Conservation (phyloP, 1,140 invertebrate species). For the Drosophila mauritiana region DNA sequence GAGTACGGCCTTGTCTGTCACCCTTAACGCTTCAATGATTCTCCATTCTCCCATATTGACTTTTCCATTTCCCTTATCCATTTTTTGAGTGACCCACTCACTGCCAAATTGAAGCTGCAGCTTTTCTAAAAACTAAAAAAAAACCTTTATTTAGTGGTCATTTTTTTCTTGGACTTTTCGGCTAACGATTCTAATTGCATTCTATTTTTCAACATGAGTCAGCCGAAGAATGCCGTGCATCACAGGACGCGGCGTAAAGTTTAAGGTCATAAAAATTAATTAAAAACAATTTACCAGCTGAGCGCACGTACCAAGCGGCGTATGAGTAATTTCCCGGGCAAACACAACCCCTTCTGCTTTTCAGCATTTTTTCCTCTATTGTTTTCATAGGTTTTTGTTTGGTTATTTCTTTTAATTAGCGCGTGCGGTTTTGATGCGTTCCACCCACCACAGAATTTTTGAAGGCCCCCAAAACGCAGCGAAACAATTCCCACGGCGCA, state of each 20-base stretch:
- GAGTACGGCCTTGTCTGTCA: slow-evolving; percentile 41
- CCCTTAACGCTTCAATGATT: slow-evolving; percentile 62
- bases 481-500: slow-evolving; percentile 50
- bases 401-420: slow-evolving; percentile 77
- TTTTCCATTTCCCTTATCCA: slow-evolving; percentile 38
- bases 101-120: slow-evolving; percentile 21
- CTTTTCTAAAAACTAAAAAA: neutral
- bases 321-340: slow-evolving; percentile 55
- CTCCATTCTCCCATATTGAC: slow-evolving; percentile 32
- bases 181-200: slow-evolving; percentile 61
- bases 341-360: slow-evolving; percentile 3
- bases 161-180: slow-evolving; percentile 25
- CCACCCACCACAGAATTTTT: slow-evolving; percentile 19
- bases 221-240: slow-evolving; percentile 29
- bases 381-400: slow-evolving; percentile 49
- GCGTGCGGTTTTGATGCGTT: slow-evolving; percentile 53
- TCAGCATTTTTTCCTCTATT: slow-evolving; percentile 17
- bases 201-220: slow-evolving; percentile 50
- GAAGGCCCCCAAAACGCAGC: slow-evolving; percentile 9
- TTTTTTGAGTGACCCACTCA: slow-evolving; percentile 25
- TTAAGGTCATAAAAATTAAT: slow-evolving; percentile 76
- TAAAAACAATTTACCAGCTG: slow-evolving; percentile 71
- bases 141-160: slow-evolving; percentile 16
- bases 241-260: slow-evolving; percentile 37
- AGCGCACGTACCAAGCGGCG: slow-evolving; percentile 60